These are phyloP conservation scores for Falco punctatus DNA, from an alignment of 2,113 vertebrate species.

Conservation along the genomic window DNA sequence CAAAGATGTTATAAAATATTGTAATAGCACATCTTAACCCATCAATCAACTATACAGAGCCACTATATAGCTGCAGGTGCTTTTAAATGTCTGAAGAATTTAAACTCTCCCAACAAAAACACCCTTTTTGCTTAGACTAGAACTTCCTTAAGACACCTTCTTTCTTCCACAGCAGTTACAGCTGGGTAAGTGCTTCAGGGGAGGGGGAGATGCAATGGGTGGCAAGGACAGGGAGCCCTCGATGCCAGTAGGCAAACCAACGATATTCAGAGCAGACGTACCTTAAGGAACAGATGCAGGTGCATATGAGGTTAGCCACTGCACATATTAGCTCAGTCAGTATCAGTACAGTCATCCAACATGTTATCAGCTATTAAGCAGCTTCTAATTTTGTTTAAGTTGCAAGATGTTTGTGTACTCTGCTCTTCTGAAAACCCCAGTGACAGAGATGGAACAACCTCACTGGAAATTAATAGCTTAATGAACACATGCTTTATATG, in stretches of 20 bases:
- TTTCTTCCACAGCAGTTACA: background rate
- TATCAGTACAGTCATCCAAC: background rate
- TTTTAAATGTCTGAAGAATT: background rate
- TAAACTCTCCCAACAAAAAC: background rate
- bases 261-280: background rate
- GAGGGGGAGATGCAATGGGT: background rate
- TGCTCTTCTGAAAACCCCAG: background rate
- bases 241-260: background rate
- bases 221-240: background rate
- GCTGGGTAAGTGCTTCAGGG: background rate
- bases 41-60: background rate
- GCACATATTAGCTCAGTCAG: fast-evolving
- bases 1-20: background rate
- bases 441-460: background rate
- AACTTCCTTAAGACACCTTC: background rate
- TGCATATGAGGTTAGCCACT: background rate
- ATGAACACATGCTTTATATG: background rate
- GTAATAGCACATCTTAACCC: background rate
- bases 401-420: background rate
- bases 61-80: background rate
- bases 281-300: background rate
- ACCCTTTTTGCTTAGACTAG: background rate
- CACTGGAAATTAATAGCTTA: background rate
- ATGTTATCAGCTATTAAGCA: background rate
- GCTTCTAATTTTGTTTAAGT: background rate